A percentile compares a stretch with the other conserved stretches of the same genome.
These are phyloP conservation scores for Notarius lentiginosus DNA, from an alignment of 2,113 vertebrate genomes.

Conservation along the genomic window DNA sequence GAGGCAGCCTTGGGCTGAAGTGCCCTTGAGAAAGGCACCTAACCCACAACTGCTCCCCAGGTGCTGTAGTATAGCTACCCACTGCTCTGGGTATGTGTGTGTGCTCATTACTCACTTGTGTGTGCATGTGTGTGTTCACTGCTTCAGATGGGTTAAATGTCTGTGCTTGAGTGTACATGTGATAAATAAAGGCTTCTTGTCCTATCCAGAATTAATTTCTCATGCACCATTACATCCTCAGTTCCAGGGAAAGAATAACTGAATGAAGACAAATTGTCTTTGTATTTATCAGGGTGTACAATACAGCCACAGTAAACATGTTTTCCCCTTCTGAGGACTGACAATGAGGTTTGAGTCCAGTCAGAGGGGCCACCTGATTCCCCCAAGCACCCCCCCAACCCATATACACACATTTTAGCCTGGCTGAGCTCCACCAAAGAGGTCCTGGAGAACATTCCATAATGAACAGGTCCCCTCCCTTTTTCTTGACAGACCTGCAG, in stretches of 20 bases:
- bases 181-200: too few species aligned
- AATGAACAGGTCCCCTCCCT: constrained; percentile 51
- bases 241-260: constrained; percentile 59
- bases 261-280: constrained; percentile 64
- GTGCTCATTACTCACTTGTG: too few species aligned
- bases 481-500: constrained; percentile 40
- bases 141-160: too few species aligned
- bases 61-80: too few species aligned
- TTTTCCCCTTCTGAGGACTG: neutral
- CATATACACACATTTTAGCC: constrained; percentile 28
- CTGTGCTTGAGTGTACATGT: too few species aligned
- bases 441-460: constrained; percentile 60
- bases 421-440: constrained; percentile 44
- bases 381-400: constrained; percentile 20
- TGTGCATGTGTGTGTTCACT: too few species aligned
- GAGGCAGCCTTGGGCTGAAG: too few species aligned
- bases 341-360: constrained; percentile 19
- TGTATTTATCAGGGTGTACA: constrained; percentile 37
- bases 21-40: too few species aligned
- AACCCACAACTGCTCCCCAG: too few species aligned
- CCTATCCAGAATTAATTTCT: constrained; percentile 47
- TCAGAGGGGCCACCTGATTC: neutral
- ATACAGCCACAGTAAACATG: constrained; percentile 26
- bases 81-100: too few species aligned
- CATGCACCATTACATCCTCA: constrained; percentile 40